Conservation (phyloP, 2,797 vertebrate species). For the Pempheris klunzingeri region DNA sequence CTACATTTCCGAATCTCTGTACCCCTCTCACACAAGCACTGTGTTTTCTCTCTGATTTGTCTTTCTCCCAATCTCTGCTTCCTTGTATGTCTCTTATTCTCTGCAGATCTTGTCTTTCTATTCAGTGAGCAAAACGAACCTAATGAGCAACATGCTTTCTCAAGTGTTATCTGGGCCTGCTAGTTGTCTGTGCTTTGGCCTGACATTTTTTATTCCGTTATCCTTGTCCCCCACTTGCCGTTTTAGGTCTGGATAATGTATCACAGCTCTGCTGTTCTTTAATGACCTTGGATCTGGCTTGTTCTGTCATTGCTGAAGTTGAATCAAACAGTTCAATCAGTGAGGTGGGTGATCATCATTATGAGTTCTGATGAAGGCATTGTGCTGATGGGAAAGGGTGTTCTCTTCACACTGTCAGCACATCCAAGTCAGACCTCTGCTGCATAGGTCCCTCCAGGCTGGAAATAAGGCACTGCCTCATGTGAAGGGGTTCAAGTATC, state of each 20-base stretch:
- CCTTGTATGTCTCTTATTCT: background rate
- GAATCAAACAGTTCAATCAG: slow-evolving; percentile 20
- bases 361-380: slow-evolving; percentile 16
- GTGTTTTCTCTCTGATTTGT: background rate
- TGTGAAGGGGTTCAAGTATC: background rate
- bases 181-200: slow-evolving; percentile 21
- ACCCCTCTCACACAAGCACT: background rate
- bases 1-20: slow-evolving; percentile 25
- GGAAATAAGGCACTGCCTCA: background rate
- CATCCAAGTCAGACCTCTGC: background rate
- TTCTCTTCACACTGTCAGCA: slow-evolving; percentile 1
- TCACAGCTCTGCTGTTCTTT: slow-evolving; percentile 18
- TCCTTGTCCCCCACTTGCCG: slow-evolving; percentile 9
- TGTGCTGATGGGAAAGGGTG: background rate
- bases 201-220: slow-evolving; percentile 9
- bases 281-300: slow-evolving; percentile 31
- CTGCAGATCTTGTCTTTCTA: background rate
- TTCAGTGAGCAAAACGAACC: slow-evolving; percentile 21
- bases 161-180: slow-evolving; percentile 25
- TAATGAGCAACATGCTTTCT: slow-evolving; percentile 22
- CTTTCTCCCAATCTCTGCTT: background rate
- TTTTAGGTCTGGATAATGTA: slow-evolving; percentile 45
- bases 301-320: slow-evolving; percentile 16
- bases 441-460: background rate
- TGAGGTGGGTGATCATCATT: slow-evolving; percentile 18